A percentile compares a stretch with the other conserved stretches of the same genome.
phyloP scores from a whole-genome alignment of 1,140 invertebrate species.

The Phymastichus coffea region DNA sequence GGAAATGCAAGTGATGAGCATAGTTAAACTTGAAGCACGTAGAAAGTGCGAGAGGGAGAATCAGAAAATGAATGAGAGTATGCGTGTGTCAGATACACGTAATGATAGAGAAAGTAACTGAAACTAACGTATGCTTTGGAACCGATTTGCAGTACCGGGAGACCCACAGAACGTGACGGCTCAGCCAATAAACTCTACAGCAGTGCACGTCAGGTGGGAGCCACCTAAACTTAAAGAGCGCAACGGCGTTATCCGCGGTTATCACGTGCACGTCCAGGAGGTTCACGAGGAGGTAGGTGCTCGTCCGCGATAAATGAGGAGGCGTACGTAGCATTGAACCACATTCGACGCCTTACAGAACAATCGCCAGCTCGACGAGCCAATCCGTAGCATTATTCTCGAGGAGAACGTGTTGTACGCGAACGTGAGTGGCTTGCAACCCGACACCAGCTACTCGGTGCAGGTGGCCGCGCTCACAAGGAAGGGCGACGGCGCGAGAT shows the following conservation, averaged over 20 bases:
- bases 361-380: conserved; percentile 78
- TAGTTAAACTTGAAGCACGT: conserved; percentile 22
- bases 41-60: too few relatives aligned
- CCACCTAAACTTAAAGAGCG: conserved; percentile 85
- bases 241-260: conserved; percentile 95
- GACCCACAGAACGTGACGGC: conserved; percentile 90
- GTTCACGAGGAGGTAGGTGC: conserved; percentile 73
- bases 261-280: conserved; percentile 94
- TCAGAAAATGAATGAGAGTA: too few relatives aligned
- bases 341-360: conserved; percentile 55
- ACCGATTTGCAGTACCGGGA: conserved; percentile 81
- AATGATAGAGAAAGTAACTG: not conserved
- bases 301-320: too few relatives aligned
- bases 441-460: conserved; percentile 89
- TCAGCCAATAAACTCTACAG: conserved; percentile 86
- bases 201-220: conserved; percentile 89
- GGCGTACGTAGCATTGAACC: not conserved
- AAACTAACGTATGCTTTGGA: too few relatives aligned
- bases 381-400: conserved; percentile 77
- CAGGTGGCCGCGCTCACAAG: conserved; percentile 92
- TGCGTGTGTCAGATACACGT: not conserved
- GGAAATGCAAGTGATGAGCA: too few relatives aligned
- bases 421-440: conserved; percentile 85
- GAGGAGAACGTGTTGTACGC: conserved; percentile 75
- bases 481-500: conserved; percentile 91